Conservation (phyloP, 2,113 vertebrate species). For the Merops nubicus region DNA sequence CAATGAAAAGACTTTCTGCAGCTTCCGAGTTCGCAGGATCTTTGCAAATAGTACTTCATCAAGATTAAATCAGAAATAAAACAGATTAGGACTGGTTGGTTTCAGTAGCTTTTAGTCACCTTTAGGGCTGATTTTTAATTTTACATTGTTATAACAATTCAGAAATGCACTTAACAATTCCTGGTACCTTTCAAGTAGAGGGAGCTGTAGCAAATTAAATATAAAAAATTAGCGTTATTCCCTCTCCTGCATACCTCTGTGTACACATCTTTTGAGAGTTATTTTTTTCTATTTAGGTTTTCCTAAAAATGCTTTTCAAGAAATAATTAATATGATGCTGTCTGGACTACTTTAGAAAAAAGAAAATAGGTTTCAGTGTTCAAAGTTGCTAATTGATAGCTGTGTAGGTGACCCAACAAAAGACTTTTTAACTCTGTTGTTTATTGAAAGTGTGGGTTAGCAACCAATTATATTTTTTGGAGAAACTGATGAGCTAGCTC, state of each 20-base stretch:
- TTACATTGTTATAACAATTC: neutral
- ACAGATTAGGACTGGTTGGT: neutral
- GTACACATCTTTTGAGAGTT: neutral
- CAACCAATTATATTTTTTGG: neutral
- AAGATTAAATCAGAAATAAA: neutral
- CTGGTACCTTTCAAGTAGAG: neutral
- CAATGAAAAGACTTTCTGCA: neutral
- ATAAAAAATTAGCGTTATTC: neutral
- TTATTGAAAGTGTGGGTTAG: neutral
- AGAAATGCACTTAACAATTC: neutral
- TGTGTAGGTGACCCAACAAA: neutral
- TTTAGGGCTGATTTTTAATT: neutral
- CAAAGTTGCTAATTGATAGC: neutral
- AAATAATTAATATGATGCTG: neutral
- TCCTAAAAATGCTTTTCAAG: neutral
- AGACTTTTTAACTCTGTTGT: neutral
- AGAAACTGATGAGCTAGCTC: neutral
- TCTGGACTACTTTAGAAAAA: neutral
- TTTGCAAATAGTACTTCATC: neutral
- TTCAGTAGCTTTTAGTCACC: neutral
- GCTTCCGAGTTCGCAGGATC: neutral
- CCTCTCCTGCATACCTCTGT: neutral
- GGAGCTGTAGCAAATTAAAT: neutral
- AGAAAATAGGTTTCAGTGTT: neutral
- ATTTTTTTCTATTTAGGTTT: neutral